Evolutionary conservation across 1,140 invertebrate species (phyloP), one percentile per base, ranked within the genome.

Genomic region (Diabrotica virgifera): DNA sequence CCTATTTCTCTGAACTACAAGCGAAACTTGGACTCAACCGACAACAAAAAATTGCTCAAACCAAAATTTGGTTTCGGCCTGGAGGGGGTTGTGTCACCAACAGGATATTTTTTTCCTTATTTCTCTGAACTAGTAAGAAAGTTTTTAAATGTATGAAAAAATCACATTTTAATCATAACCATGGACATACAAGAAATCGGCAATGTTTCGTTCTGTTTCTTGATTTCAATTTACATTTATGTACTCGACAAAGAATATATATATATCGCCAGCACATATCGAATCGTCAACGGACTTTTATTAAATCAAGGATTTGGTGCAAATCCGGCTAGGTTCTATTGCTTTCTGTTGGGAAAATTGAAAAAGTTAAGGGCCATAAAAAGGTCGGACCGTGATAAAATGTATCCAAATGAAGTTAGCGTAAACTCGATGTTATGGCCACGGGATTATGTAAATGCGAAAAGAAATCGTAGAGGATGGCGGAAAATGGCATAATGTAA

Each of bases 311-410:
- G 40, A 46, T 46, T 46, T n/a, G 8, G 4, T 5, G 4, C 40
- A 46, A 24, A 24, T 24, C 24, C 24, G 24, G 24, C 24, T 24
- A 46, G 40, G 8, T 8, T 46, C 40, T 46, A 46, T 46, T 46
- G 40, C 40, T 46, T 46, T 46, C 40, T n/a, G 40, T 46, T 46
- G 40, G 40, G 24, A 46, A 46, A 46, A 46, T 46, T 46, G 40
- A n/a, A 46, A 46, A 46, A 46, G 40, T 46, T 46, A 46, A 46
- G n/a, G 40, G 40, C n/a, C 40, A 46, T 46, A 46, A 46, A 46
- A 46, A 46, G 40, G 40, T 46, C 40, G 40, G 40, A 10, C 40
- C 40, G n/a, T 46, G 40, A 46, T 46, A 46, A 46, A 46, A 46
- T 46, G 40, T 46, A 46, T 46, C 40, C 40, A 46, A 46, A 46